A percentile compares a stretch with the other conserved stretches of the same genome.
Evolutionary conservation across 2,888 invertebrate genomes (phyloP).

Genomic region (Drosophila demipolita): DNA sequence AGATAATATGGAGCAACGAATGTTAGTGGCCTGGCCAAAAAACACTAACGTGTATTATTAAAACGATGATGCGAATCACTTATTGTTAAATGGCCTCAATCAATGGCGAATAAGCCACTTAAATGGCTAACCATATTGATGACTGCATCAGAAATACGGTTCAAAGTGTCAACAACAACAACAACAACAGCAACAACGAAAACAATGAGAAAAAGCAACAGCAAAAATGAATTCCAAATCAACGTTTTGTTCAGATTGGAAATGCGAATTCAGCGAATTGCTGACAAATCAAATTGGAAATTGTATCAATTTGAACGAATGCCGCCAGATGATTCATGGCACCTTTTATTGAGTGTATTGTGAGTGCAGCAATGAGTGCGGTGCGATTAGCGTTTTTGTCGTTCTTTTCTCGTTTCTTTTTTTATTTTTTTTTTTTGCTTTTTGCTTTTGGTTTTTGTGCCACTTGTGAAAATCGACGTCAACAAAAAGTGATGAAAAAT

Average conservation of each 20-base stretch:
- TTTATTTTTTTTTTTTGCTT: neutral
- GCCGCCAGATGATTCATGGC: conserved; percentile 25
- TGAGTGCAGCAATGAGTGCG: conserved; percentile 10
- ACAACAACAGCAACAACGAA: neutral
- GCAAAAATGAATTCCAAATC: neutral
- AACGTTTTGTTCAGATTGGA: conserved; percentile 4
- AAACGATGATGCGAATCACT: conserved; percentile 1
- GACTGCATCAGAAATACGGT: conserved; percentile 1
- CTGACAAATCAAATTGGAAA: conserved; percentile 32
- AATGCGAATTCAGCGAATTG: conserved; percentile 14
- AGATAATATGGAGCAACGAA: neutral
- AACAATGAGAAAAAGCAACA: neutral
- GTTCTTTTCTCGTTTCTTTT: neutral
- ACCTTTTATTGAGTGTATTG: conserved; percentile 23
- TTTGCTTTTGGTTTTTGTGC: conserved; percentile 3
- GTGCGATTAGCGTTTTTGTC: neutral
- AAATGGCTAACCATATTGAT: conserved; percentile 16
- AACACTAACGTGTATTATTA: neutral
- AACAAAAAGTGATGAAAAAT: conserved; percentile 38
- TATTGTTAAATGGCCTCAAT: conserved; percentile 10
- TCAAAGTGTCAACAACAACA: conserved; percentile 11
- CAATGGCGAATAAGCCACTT: conserved; percentile 13
- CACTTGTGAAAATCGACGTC: conserved; percentile 13
- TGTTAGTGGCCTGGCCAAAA: neutral
- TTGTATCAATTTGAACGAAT: conserved; percentile 12